Base-by-base conservation (phyloP, 35 echinoderm and acorn worm genomes). In the Patiria miniata region DNA sequence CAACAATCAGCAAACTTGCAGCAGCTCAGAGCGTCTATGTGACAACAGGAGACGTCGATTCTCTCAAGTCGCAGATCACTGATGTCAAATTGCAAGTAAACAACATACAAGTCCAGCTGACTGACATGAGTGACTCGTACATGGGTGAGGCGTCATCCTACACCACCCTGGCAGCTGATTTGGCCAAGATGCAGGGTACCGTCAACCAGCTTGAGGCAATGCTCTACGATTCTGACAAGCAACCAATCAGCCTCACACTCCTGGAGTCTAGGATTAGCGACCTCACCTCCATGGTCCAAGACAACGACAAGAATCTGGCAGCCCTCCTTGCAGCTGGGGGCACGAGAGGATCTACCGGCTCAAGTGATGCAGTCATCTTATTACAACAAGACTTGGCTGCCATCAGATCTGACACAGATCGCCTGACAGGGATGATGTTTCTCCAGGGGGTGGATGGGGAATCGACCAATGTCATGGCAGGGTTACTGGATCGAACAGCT, bases 21-120 rank as follows among this genome's bases (percentile, higher is more conserved):
- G 65, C 65, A 10, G 29, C 65, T 73, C 65, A 73, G 65, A 73
- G 65, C 29, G 34, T 32, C 65, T 73, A 73, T 73, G 65, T 23
- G 29, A 28, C 65, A 73, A 73, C 26, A 12, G 65, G 65, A 2
- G 65, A 73, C 34, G 65, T 73, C 6, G 65, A 73, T 10, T 14
- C 65, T 73, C 26, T 73, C 19, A 73, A 36, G 65, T 32, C 23
- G 26, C 65, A 30, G 26, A 34, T 73, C 10, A 34, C 3, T 26
- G 34, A 34, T 73, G 34, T 73, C 34, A 73, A 23, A 36, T 36
- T 34, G 26, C 22, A 73, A 73, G 26, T 73, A 26, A 23, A 36
- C 19, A 32, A 18, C 1, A 73, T 34, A 14, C 65, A 73, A 26
- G 15, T 8, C 34, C 65, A 73, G 26, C 65, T 73, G 65, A 73